Evolutionary conservation across 2,797 vertebrate genomes (phyloP), one percentile per base, ranked within the genome.

Genomic region (Phalanger gymnotis): DNA sequence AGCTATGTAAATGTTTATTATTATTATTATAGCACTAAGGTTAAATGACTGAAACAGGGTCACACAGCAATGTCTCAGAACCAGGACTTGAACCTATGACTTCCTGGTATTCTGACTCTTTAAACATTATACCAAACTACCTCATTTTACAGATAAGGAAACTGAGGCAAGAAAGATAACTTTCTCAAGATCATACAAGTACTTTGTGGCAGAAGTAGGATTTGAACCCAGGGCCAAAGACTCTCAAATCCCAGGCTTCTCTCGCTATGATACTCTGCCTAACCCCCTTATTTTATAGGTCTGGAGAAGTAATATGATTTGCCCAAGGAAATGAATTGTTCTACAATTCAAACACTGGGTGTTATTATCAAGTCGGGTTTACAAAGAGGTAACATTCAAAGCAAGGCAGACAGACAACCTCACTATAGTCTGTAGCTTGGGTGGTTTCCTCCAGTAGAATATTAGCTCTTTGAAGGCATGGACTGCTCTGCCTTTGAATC

Each of bases 181-280:
- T 81, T 40, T 40, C 22, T 81, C 61, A 73, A 73, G 34, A 2
- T n/a, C 61, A 0, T n/a, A 73, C 61, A 73, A n/a, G 34, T n/a
- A 73, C 16, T 40, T 73, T 73, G n/a, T 73, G 16, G n/a, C 6
- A 73, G 66, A 73, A 40, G 5, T 25, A 6, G 66, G 19, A 47
- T 47, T 31, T 47, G 22, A 73, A 40, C n/a, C n/a, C 66, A 25
- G n/a, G 19, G 19, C n/a, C n/a, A 81, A 47, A 47, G 16, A 47
- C n/a, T 81, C n/a, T 81, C n/a, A 81, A 81, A 81, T 81, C n/a
- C 22, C 16, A 25, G 61, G 6, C 61, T n/a, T 66, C 31, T 58
- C 30, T 73, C 66, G 22, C 66, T 0, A 6, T 0, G 6, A 16
- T 1, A 7, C 2, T 1, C n/a, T 40, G 5, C 66, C 6, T 25